Evolutionary conservation across 2,888 invertebrate genomes (phyloP).

Genomic region (Yponomeuta malinellus): DNA sequence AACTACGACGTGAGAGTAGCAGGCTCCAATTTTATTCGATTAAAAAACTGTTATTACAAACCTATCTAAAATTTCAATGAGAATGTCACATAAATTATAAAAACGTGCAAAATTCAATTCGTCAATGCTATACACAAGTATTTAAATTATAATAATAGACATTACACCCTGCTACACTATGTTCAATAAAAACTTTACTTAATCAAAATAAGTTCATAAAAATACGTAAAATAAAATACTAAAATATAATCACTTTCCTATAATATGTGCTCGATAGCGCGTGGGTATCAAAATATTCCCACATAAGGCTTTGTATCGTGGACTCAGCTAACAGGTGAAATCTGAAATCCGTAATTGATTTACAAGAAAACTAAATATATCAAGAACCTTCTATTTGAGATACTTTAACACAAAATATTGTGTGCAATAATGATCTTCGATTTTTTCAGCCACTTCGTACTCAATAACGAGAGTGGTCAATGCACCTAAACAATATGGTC

Average conservation of each 20-base stretch:
- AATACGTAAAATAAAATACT: constrained; percentile 2
- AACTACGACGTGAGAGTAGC: constrained; percentile 4
- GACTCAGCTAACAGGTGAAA: constrained; percentile 14
- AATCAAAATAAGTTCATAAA: constrained; percentile 8
- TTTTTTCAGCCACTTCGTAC: background rate
- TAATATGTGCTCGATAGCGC: constrained; percentile 7
- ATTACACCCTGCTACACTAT: constrained; percentile 11
- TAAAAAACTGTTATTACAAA: constrained; percentile 13
- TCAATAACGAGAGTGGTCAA: background rate
- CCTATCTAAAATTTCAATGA: constrained; percentile 13
- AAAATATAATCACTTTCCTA: constrained; percentile 5
- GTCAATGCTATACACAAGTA: background rate
- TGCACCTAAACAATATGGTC: background rate
- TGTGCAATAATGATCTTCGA: background rate
- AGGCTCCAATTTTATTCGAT: constrained; percentile 11
- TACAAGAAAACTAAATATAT: background rate
- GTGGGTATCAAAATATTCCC: constrained; percentile 12
- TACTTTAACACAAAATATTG: background rate
- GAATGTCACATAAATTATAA: background rate
- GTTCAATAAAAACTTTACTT: constrained; percentile 4
- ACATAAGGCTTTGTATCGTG: constrained; percentile 15
- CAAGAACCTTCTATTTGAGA: background rate
- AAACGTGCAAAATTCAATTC: constrained; percentile 5
- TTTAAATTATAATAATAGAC: background rate
- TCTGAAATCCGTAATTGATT: background rate